A percentile compares a stretch with the other conserved stretches of the same genome.
Conservation (phyloP, 2,113 vertebrate genomes). For the Furnarius figulus region DNA sequence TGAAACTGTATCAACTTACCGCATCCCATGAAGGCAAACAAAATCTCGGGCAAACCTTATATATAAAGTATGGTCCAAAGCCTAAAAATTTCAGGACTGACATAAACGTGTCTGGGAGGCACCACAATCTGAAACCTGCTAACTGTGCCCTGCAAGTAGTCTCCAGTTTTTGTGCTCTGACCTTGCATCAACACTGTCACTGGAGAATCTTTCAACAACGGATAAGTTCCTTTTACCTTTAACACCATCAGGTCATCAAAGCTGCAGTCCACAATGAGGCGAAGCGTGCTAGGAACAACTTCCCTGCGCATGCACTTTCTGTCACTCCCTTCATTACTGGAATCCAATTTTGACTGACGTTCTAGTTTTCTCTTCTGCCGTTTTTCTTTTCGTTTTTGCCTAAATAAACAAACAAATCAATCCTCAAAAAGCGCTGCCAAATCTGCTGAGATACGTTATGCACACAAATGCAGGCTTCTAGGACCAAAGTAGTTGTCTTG, state of each 20-base stretch:
- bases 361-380: conserved; percentile 89
- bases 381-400: conserved; percentile 91
- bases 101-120: neutral
- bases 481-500: neutral
- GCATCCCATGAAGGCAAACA: neutral
- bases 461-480: neutral
- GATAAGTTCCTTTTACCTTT: conserved; percentile 77
- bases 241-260: conserved; percentile 91
- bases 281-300: conserved; percentile 78
- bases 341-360: conserved; percentile 74
- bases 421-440: neutral
- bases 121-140: neutral
- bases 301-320: conserved; percentile 82
- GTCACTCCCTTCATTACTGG: conserved; percentile 53
- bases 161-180: neutral
- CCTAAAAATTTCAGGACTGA: neutral
- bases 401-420: conserved; percentile 47
- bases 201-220: neutral
- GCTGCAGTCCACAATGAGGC: conserved; percentile 93
- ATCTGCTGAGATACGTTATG: neutral
- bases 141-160: neutral
- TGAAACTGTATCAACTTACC: neutral
- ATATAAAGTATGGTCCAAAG: neutral
- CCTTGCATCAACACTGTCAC: neutral
- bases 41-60: neutral